These are phyloP conservation scores for Vollenhovia emeryi DNA, from an alignment of 1,140 invertebrate species.

Conservation along the genomic window DNA sequence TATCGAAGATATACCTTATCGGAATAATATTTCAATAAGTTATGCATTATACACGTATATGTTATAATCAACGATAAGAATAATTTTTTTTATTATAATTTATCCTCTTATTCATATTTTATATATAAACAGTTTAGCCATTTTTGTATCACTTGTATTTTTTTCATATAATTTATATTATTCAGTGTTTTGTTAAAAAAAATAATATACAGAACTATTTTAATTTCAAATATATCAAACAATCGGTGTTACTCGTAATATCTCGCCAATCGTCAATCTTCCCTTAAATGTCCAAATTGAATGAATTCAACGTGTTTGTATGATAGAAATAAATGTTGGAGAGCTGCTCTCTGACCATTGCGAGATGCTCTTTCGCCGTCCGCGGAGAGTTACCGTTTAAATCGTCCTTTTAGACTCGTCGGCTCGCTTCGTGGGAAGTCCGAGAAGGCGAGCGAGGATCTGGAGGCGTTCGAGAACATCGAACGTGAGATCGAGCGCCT, in stretches of 20 bases:
- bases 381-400: neutral
- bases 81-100: neutral
- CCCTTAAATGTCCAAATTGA: neutral
- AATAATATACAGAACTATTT: neutral
- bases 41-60: neutral
- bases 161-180: neutral
- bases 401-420: constrained; percentile 81
- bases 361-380: neutral
- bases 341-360: neutral
- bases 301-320: neutral
- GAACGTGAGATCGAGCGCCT: constrained; percentile 88
- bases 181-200: neutral
- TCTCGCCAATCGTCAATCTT: constrained; percentile 1
- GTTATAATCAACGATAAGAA: neutral
- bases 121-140: neutral
- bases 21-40: neutral
- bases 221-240: neutral
- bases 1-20: neutral
- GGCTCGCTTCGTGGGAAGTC: constrained; percentile 87
- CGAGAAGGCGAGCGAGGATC: constrained; percentile 87
- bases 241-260: neutral
- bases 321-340: neutral
- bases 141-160: neutral
- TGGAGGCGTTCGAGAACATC: constrained; percentile 86
- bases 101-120: neutral